These are phyloP conservation scores for Lipophrys pholis DNA, from an alignment of 2,113 vertebrate species.

Conservation along the genomic window DNA sequence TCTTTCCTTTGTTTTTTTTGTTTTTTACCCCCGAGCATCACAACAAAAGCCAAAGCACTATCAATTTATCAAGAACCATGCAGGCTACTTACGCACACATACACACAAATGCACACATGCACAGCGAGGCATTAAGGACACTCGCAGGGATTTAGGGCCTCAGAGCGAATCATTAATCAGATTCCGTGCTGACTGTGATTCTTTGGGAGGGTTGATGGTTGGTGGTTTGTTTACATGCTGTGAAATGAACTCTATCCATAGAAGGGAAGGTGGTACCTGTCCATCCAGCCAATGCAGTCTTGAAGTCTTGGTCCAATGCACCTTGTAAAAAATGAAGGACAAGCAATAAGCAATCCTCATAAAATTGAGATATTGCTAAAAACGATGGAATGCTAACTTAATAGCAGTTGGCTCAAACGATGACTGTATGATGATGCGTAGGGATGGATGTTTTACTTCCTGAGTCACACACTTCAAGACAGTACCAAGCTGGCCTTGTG, in stretches of 20 bases:
- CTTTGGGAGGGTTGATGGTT: conserved; percentile 15
- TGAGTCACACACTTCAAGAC: not conserved
- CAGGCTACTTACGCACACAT: conserved; percentile 33
- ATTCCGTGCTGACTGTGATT: conserved; percentile 46
- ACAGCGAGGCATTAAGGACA: conserved; percentile 50
- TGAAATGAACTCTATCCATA: not conserved
- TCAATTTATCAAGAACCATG: conserved; percentile 79
- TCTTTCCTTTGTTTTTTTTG: conserved; percentile 61
- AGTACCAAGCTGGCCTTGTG: not conserved
- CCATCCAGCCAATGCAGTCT: conserved; percentile 98
- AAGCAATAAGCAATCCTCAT: conserved; percentile 1
- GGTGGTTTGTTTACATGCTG: not conserved
- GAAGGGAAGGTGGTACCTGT: conserved; percentile 88
- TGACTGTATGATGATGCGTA: not conserved
- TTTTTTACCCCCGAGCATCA: conserved; percentile 49
- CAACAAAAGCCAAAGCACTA: conserved; percentile 73
- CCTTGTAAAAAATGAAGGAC: conserved; percentile 75
- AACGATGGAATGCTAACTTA: not conserved
- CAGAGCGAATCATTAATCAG: conserved; percentile 78
- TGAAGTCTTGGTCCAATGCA: conserved; percentile 94
- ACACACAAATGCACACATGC: conserved; percentile 15
- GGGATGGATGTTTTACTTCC: too few species aligned
- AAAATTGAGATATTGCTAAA: not conserved
- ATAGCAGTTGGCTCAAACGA: not conserved
- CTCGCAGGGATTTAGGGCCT: conserved; percentile 57